A percentile compares a stretch with the other conserved stretches of the same genome.
phyloP scores from a whole-genome alignment of 2,113 vertebrate genomes.

The Oophaga pumilio region DNA sequence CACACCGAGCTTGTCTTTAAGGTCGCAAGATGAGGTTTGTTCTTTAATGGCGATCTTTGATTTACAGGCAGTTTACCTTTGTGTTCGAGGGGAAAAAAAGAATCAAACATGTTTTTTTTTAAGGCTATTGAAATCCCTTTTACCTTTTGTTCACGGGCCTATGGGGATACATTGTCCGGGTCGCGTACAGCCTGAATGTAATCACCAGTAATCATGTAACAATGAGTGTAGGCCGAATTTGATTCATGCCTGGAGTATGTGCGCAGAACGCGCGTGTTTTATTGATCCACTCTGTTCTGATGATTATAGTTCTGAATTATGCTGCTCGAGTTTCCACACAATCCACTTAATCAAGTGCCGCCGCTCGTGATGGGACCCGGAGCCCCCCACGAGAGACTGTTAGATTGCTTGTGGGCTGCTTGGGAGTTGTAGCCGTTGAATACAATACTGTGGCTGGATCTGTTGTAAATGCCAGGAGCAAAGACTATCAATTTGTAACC shows the following conservation, averaged over 20 bases:
- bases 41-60: constrained; percentile 52
- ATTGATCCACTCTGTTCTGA: constrained; percentile 23
- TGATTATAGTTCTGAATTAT: constrained; percentile 4
- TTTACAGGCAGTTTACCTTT: constrained; percentile 55
- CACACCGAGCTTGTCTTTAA: constrained; percentile 25
- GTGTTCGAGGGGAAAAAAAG: constrained; percentile 36
- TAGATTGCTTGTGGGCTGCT: neutral
- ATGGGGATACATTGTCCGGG: constrained; percentile 1
- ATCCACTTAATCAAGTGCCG: neutral
- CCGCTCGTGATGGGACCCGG: neutral
- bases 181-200: constrained; percentile 2
- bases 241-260: constrained; percentile 19
- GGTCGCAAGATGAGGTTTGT: constrained; percentile 38
- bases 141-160: constrained; percentile 17
- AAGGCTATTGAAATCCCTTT: constrained; percentile 27
- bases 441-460: neutral
- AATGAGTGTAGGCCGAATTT: constrained; percentile 21
- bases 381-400: neutral
- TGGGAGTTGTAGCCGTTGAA: neutral
- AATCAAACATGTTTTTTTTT: constrained; percentile 23
- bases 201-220: constrained; percentile 28
- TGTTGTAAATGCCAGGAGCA: neutral
- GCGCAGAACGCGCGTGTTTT: neutral
- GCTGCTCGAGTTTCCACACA: neutral
- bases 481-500: neutral